Evolutionary conservation across 2,113 vertebrate genomes (phyloP), one percentile per base, ranked within the genome.

Genomic region (Candoia aspera): DNA sequence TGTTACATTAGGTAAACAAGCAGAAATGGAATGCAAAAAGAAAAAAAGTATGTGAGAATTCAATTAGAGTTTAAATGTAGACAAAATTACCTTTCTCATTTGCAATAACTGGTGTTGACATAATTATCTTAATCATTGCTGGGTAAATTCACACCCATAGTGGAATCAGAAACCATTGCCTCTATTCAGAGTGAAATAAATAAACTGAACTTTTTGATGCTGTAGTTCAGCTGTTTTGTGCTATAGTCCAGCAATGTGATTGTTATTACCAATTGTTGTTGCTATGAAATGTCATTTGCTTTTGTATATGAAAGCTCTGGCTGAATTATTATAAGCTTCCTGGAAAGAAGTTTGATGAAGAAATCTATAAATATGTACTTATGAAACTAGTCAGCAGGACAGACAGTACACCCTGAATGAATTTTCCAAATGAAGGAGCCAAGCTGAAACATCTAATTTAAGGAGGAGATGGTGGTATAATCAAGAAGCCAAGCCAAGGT

Each of bases 381-480:
- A 29, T 84, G 68, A 59, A 49, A 49, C 55, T 26, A 29, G 15
- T 57, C 8, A 60, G 57, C 21, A 83, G 54, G 23, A 17, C 29
- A 60, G 79, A 58, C 33, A 46, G 53, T 42, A 54, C 88, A 53
- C 46, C 8, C 29, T 37, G 33, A 26, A 19, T 84, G 37, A 84
- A 90, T 58, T 91, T 85, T 60, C 83, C 90, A 91, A 85, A 53
- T n/a, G 26, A 85, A 91, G 57, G 90, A 62, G 58, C 37, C 90
- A 85, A 85, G 37, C 0, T 53, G 24, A 59, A 54, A 33, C 37
- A 84, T 46, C 79, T 90, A 90, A 90, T 46, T 84, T 49, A 59
- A 42, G 33, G 55, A 60, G 58, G 57, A 90, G n/a, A 87, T 42
- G 13, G 33, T 68, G 59, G 49, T 19, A 91, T 55, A 59, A 90